Evolutionary conservation across 1,140 invertebrate species (phyloP).

Genomic region (Tachypleus tridentatus): DNA sequence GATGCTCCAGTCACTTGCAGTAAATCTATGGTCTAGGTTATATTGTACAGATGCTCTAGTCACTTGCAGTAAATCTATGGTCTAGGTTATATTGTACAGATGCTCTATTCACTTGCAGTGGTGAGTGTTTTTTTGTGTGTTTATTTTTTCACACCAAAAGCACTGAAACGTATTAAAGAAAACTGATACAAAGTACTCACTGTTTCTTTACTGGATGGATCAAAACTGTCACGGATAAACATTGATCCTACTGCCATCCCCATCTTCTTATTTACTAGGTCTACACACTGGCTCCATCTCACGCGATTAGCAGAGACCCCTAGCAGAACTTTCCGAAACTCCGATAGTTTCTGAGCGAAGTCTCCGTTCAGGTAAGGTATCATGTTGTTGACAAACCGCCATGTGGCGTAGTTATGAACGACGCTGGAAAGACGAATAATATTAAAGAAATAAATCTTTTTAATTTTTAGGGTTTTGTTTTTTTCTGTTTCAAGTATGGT

Average conservation of each 20-base stretch:
- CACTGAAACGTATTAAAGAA: too few species aligned
- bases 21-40: too few species aligned
- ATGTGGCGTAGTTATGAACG: constrained; percentile 70
- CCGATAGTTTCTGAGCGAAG: constrained; percentile 58
- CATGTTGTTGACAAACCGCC: constrained; percentile 64
- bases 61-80: too few species aligned
- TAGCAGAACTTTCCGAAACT: constrained; percentile 65
- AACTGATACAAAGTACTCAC: constrained; percentile 35
- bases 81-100: too few species aligned
- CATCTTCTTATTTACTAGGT: constrained; percentile 66
- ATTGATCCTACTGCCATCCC: constrained; percentile 72
- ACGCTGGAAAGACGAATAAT: constrained; percentile 40
- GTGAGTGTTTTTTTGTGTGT: too few species aligned
- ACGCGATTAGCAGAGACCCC: constrained; percentile 47
- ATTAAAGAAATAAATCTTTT: too few species aligned
- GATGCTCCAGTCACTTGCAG: too few species aligned
- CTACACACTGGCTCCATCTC: constrained; percentile 70
- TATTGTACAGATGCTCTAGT: too few species aligned
- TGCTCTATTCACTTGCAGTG: too few species aligned
- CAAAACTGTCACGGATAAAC: constrained; percentile 76
- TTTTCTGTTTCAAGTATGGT: too few species aligned
- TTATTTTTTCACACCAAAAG: too few species aligned
- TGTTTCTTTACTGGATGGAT: constrained; percentile 62
- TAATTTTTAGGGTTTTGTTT: too few species aligned
- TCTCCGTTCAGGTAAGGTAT: constrained; percentile 69